These are phyloP conservation scores for Rhinatrema bivittatum DNA, from an alignment of 2,797 vertebrate genomes.

Conservation along the genomic window DNA sequence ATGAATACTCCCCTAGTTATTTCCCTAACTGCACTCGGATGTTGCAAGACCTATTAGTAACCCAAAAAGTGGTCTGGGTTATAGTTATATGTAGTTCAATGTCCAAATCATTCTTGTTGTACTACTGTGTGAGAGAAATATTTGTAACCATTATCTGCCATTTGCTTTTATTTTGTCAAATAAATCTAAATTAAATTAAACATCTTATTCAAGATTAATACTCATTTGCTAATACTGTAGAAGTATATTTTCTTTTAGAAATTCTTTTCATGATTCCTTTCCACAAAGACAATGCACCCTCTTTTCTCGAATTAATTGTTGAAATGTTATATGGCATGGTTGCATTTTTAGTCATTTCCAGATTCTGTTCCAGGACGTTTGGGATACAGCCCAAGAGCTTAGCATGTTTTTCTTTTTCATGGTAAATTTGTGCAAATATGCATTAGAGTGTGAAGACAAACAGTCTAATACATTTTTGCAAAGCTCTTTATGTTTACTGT, in stretches of 20 bases:
- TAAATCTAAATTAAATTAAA: slow-evolving; percentile 40
- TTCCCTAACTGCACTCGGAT: no score
- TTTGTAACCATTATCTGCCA: no score
- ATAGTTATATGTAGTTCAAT: no score
- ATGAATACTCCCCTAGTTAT: no score
- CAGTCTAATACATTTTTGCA: slow-evolving; percentile 80
- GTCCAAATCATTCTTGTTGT: no score
- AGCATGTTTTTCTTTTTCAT: slow-evolving; percentile 80
- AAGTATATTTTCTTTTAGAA: slow-evolving; percentile 38
- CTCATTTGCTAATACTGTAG: slow-evolving; percentile 33
- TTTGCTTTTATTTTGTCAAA: no score
- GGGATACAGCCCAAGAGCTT: slow-evolving; percentile 77
- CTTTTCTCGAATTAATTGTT: slow-evolving; percentile 70
- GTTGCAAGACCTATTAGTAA: no score
- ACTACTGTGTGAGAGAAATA: no score
- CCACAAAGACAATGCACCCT: slow-evolving; percentile 48
- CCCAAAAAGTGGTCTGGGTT: no score
- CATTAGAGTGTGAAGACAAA: slow-evolving; percentile 82
- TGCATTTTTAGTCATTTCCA: slow-evolving; percentile 69
- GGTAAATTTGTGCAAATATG: slow-evolving; percentile 82
- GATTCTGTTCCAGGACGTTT: slow-evolving; percentile 78
- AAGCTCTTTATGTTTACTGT: slow-evolving; percentile 81
- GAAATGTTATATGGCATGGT: slow-evolving; percentile 67
- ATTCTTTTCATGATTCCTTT: slow-evolving; percentile 40
- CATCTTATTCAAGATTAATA: slow-evolving; percentile 31